These are phyloP conservation scores for Phalacrocorax brasilianus DNA, from an alignment of 2,113 vertebrate genomes.

Conservation along the genomic window DNA sequence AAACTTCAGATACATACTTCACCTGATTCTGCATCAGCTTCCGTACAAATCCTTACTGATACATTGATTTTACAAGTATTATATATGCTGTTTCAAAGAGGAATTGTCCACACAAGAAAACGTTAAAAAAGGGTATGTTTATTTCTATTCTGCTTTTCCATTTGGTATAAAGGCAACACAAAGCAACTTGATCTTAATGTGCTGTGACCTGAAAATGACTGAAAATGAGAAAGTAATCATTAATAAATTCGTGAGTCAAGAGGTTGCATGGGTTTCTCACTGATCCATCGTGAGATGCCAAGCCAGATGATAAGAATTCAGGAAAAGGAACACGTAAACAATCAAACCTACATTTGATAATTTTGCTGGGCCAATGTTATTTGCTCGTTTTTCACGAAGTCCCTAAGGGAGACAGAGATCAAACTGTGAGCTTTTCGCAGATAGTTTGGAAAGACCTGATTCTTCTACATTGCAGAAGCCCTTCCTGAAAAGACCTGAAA, in stretches of 20 bases:
- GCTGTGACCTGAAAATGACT: background rate
- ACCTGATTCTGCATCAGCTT: background rate
- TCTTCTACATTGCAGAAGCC: background rate
- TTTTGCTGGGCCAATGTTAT: background rate
- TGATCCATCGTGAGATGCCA: background rate
- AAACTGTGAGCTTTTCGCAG: background rate
- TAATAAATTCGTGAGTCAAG: background rate
- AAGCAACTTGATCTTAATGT: background rate
- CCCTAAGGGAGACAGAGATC: background rate
- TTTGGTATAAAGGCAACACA: background rate
- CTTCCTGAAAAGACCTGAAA: background rate
- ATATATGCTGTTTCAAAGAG: background rate
- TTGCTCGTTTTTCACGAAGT: background rate
- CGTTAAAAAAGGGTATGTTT: background rate
- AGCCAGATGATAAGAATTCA: background rate
- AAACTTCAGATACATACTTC: background rate
- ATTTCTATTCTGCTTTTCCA: constrained; percentile 8
- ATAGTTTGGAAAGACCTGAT: background rate
- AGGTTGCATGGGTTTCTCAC: background rate
- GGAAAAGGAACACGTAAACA: background rate
- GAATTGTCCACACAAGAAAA: background rate
- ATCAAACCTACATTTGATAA: background rate
- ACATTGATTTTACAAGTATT: rapidly evolving
- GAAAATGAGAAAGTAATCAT: background rate
- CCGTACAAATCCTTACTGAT: background rate